A percentile compares a stretch with the other conserved stretches of the same genome.
Evolutionary conservation across 2,888 invertebrate species (phyloP).

Genomic region (Girardia tigrina): DNA sequence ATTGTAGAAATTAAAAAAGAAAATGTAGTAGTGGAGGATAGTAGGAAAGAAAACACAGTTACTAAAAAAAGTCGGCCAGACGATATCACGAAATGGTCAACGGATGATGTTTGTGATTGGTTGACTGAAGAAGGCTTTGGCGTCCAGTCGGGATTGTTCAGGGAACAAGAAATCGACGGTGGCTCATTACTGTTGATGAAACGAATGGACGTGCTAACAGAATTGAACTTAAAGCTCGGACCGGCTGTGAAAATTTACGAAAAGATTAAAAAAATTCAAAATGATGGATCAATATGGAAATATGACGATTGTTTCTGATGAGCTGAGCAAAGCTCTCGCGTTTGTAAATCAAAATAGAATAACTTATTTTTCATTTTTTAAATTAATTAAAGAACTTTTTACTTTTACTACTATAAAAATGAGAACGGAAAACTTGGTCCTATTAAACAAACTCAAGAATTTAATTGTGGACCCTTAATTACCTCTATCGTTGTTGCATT

Average conservation of each 20-base stretch:
- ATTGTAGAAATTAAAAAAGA: slow-evolving; percentile 17
- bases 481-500: no score
- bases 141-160: slow-evolving; percentile 64
- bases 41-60: background rate
- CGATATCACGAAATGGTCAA: slow-evolving; percentile 67
- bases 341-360: no score
- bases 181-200: slow-evolving; percentile 68
- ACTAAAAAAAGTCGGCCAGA: background rate
- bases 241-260: slow-evolving; percentile 72
- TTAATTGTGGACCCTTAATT: no score
- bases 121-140: slow-evolving; percentile 63
- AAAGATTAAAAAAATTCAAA: slow-evolving; percentile 66
- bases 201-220: slow-evolving; percentile 67
- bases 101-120: slow-evolving; percentile 65
- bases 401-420: no score
- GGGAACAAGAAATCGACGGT: slow-evolving; percentile 74
- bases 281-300: background rate
- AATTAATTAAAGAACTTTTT: no score
- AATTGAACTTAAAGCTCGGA: slow-evolving; percentile 68
- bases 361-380: no score
- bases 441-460: no score
- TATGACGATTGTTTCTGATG: background rate
- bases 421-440: no score
- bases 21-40: background rate
- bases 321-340: no score